These are phyloP conservation scores for Ennomos fuscantarius DNA, from an alignment of 2,888 invertebrate genomes.

Conservation along the genomic window DNA sequence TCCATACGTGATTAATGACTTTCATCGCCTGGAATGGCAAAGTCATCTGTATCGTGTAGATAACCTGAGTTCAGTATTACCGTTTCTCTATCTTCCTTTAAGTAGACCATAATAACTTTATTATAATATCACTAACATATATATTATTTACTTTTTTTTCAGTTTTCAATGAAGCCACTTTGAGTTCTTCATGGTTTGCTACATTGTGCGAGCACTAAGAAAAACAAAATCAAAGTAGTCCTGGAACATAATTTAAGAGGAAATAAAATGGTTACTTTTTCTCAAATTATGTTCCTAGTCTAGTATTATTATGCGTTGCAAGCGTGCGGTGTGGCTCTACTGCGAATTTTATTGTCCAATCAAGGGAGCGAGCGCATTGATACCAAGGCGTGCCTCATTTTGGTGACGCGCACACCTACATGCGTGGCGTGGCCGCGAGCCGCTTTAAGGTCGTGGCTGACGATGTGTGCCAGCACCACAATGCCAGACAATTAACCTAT, in stretches of 20 bases:
- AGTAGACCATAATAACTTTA: constrained; percentile 19
- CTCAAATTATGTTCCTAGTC: constrained; percentile 17
- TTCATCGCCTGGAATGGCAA: constrained; percentile 80
- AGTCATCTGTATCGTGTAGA: constrained; percentile 55
- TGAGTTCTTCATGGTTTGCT: constrained; percentile 59
- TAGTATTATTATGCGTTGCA: constrained; percentile 9
- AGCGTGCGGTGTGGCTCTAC: constrained; percentile 26
- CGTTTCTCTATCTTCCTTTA: constrained; percentile 59
- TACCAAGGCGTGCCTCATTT: constrained; percentile 58
- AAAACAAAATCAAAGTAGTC: constrained; percentile 50
- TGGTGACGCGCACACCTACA: constrained; percentile 71
- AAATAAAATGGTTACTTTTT: constrained; percentile 50
- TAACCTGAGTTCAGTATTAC: constrained; percentile 52
- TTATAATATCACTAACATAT: constrained; percentile 30
- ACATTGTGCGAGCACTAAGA: constrained; percentile 48
- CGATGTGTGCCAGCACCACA: constrained; percentile 81
- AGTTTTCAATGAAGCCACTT: constrained; percentile 50
- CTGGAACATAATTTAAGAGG: constrained; percentile 27
- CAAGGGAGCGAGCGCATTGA: constrained; percentile 48
- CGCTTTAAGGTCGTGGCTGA: constrained; percentile 79
- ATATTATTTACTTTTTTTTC: constrained; percentile 29
- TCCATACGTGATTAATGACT: constrained; percentile 67
- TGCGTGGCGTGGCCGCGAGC: constrained; percentile 78
- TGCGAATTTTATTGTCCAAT: constrained; percentile 29
- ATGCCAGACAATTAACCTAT: constrained; percentile 83